Evolutionary conservation across 2,797 vertebrate species (phyloP).

Genomic region (Trachops cirrhosus): DNA sequence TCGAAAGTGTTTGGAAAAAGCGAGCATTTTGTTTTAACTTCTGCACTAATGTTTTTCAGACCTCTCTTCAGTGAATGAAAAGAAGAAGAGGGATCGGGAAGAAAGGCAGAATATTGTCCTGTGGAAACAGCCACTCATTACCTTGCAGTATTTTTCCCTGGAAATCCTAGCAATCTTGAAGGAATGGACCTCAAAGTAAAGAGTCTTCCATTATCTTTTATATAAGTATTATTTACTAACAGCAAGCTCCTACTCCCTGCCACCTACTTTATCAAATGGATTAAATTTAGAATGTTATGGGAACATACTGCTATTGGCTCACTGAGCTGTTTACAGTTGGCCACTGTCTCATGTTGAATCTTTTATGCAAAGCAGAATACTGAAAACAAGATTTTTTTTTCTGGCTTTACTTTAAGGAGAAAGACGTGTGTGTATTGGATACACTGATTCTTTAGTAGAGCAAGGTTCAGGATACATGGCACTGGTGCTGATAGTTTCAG

Average conservation of each 20-base stretch:
- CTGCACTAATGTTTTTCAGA: conserved; percentile 78
- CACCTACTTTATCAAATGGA: conserved; percentile 27
- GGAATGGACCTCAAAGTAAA: conserved; percentile 97
- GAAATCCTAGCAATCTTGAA: conserved; percentile 95
- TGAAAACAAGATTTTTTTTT: background rate
- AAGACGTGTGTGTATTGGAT: background rate
- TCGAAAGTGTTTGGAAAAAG: background rate
- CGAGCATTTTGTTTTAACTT: conserved; percentile 43
- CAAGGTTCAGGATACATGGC: conserved; percentile 67
- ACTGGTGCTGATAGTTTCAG: conserved; percentile 54
- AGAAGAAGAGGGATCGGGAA: conserved; percentile 90
- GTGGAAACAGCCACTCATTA: conserved; percentile 93
- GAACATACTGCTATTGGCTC: background rate
- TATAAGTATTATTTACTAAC: conserved; percentile 38
- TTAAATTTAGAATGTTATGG: conserved; percentile 58
- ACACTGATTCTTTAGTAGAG: conserved; percentile 43
- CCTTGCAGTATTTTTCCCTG: conserved; percentile 95
- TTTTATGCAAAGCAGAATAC: background rate
- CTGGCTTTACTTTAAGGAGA: conserved; percentile 20
- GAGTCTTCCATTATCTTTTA: conserved; percentile 75
- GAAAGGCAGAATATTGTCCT: conserved; percentile 94
- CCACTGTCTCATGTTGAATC: background rate
- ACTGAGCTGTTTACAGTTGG: conserved; percentile 1
- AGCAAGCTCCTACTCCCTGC: background rate
- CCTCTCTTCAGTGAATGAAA: conserved; percentile 87